Conservation (phyloP, 2,113 vertebrate genomes). For the Nerophis ophidion region DNA sequence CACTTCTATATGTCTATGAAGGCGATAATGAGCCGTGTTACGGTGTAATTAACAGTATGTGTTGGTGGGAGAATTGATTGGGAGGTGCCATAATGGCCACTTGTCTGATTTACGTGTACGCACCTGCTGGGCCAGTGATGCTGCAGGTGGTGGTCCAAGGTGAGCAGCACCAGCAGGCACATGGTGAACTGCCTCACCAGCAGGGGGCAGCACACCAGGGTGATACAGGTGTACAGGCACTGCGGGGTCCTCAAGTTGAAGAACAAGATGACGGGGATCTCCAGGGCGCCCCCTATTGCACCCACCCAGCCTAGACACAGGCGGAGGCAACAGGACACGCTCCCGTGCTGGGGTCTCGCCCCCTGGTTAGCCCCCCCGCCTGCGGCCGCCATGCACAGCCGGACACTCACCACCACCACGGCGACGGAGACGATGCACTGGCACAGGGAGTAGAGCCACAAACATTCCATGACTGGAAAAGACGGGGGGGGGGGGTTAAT, state of each 20-base stretch:
- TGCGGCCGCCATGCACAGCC: conserved; percentile 51
- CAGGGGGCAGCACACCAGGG: conserved; percentile 70
- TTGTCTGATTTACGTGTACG: conserved; percentile 16
- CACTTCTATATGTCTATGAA: neutral
- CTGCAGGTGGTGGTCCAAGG: conserved; percentile 66
- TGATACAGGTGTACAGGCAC: conserved; percentile 75
- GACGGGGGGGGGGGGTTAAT: conserved; percentile 2
- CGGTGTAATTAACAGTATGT: neutral
- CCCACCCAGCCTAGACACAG: conserved; percentile 70
- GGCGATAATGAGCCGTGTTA: neutral
- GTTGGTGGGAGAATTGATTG: neutral
- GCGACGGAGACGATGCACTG: conserved; percentile 55
- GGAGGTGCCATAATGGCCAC: neutral
- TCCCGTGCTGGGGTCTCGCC: conserved; percentile 18
- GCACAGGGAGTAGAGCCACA: conserved; percentile 59
- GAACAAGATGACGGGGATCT: conserved; percentile 63
- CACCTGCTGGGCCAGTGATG: conserved; percentile 60
- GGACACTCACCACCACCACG: conserved; percentile 55
- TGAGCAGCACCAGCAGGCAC: conserved; percentile 72
- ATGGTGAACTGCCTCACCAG: conserved; percentile 76
- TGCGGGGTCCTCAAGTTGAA: conserved; percentile 67
- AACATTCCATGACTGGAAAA: conserved; percentile 52
- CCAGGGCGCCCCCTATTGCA: conserved; percentile 60
- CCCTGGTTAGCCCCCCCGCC: conserved; percentile 5
- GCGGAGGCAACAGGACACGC: conserved; percentile 60